Conservation (phyloP, 2,113 vertebrate genomes). For the Zootoca vivipara region DNA sequence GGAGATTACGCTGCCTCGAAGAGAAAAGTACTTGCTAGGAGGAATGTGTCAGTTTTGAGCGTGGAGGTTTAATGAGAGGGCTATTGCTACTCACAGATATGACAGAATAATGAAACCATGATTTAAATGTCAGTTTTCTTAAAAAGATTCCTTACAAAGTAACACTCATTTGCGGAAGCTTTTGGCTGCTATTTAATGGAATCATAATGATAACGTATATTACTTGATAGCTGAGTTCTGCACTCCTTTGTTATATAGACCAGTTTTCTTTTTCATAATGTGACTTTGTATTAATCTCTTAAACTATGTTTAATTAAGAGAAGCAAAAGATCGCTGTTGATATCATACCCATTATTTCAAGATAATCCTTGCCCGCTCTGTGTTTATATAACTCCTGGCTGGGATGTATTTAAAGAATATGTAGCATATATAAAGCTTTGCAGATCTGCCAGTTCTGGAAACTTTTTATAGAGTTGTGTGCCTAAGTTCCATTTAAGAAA, state of each 20-base stretch:
- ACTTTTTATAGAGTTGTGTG: neutral
- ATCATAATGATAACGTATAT: neutral
- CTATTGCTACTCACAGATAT: conserved; percentile 8
- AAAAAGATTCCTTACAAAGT: conserved; percentile 6
- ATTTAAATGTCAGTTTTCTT: neutral
- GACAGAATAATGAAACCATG: conserved; percentile 16
- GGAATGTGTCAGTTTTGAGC: neutral
- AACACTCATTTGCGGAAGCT: conserved; percentile 5
- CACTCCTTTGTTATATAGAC: neutral
- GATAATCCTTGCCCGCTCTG: neutral
- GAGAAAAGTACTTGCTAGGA: neutral
- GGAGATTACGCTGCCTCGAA: neutral
- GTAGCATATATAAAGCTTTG: neutral
- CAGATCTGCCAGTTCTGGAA: neutral
- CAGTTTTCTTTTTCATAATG: neutral
- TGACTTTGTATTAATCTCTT: neutral
- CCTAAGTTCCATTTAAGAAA: neutral
- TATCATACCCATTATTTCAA: neutral
- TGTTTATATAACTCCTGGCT: neutral
- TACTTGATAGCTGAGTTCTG: neutral
- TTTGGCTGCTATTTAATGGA: neutral
- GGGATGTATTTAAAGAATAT: neutral
- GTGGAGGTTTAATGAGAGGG: conserved; percentile 14
- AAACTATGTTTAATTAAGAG: neutral
- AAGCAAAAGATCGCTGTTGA: neutral